These are phyloP conservation scores for Scolopax rusticola DNA, from an alignment of 2,797 vertebrate genomes.

Conservation along the genomic window DNA sequence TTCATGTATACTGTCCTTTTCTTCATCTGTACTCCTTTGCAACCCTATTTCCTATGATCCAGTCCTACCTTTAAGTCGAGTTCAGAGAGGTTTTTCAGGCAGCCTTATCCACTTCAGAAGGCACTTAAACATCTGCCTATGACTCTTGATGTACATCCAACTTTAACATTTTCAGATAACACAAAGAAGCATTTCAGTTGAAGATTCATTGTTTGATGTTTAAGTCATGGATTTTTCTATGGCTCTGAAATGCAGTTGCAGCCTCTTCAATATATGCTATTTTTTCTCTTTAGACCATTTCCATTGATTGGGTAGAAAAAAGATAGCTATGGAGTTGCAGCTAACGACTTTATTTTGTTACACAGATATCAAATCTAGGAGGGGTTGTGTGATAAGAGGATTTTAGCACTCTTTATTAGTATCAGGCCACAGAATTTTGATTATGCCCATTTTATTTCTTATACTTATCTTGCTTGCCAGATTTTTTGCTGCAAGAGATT, in stretches of 20 bases:
- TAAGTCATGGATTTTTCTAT: constrained; percentile 27
- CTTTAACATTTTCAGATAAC: background rate
- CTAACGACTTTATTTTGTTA: constrained; percentile 6
- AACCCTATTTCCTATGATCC: background rate
- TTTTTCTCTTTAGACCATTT: background rate
- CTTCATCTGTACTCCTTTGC: background rate
- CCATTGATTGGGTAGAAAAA: background rate
- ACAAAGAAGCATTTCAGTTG: background rate
- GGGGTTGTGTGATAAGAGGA: background rate
- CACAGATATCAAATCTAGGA: background rate
- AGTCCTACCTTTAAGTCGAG: background rate
- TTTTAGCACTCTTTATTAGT: constrained; percentile 9
- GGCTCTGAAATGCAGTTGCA: constrained; percentile 2
- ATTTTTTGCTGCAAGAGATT: background rate
- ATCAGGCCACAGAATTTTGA: constrained; percentile 11
- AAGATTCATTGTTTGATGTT: constrained; percentile 37
- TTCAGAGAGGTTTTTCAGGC: background rate
- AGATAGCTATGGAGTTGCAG: background rate
- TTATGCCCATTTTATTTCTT: background rate
- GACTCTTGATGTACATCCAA: constrained; percentile 13
- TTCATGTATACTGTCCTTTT: background rate
- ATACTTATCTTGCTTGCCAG: background rate
- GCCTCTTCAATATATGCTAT: background rate
- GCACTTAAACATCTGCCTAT: background rate
- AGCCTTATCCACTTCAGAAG: background rate